Base-by-base conservation (phyloP, 1,140 invertebrate species). In the Eriosoma lanigerum region DNA sequence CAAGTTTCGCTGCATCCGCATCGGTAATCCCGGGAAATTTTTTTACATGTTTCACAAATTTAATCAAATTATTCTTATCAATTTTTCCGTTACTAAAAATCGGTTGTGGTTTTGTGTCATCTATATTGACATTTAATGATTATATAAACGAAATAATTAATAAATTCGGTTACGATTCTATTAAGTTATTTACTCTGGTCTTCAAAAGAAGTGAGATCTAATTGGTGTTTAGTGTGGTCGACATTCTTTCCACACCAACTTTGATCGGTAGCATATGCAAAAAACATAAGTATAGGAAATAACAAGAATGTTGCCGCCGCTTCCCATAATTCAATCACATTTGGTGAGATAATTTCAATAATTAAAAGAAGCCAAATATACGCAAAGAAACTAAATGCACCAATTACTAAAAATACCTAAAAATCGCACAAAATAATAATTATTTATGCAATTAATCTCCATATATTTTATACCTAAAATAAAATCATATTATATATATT, bases 361-460 rank as follows among this genome's bases (percentile, higher is more conserved):
- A 91, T 88, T 13, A 91, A 82, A 38, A 90, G 85, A 12, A 92
- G 85, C 91, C 91, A 92, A n/a, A 91, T 83, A 85, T 91, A 92
- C 0, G 91, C 90, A 81, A 91, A 88, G 8, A 91, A 82, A 66
- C 87, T 87, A 84, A 89, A 91, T 56, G 88, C 83, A 3, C 87
- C 85, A 0, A 90, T 90, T 8, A 90, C 86, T 5, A 86, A 84
- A 83, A 91, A 91, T 58, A 91, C 90, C 85, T 87, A 81, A 15
- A 58, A 38, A 76, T 15, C 19, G 15, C n/a, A 56, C 13, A 76
- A 38, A 24, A 56, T 1, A 50, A 73, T 24, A 44, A 12, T 32
- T n/a, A 29, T 52, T 38, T 38, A 4, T 38, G 8, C 26, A 26
- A 48, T 26, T 26, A 26, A 8, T 8, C 32, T 38, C 8, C 8